These are phyloP conservation scores for Neelides sp. DNA, from an alignment of 1,140 invertebrate genomes.

Conservation along the genomic window DNA sequence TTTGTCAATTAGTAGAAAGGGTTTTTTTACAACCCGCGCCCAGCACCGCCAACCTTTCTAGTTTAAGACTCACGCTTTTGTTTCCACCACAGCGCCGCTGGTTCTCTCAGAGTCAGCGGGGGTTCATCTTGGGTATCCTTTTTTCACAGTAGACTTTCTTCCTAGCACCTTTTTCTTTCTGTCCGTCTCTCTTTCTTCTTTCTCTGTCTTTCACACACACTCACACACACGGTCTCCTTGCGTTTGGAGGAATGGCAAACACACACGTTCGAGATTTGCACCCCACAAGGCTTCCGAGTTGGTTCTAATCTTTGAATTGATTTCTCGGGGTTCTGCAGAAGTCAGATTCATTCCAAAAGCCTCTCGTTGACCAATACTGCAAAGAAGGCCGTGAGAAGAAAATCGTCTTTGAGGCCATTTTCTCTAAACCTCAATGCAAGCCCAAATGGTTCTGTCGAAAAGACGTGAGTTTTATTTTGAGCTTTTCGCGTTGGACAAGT, in stretches of 20 bases:
- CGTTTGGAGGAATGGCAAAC: too few relatives aligned
- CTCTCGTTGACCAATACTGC: slow-evolving; percentile 80
- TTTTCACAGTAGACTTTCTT: too few relatives aligned
- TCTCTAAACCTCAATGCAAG: slow-evolving; percentile 79
- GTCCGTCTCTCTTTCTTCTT: slow-evolving; percentile 9
- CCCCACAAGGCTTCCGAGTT: too few relatives aligned
- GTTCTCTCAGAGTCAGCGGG: too few relatives aligned
- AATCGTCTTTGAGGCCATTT: slow-evolving; percentile 74
- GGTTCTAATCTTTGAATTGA: slow-evolving; percentile 5
- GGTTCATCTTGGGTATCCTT: too few relatives aligned
- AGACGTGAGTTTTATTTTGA: slow-evolving; percentile 60
- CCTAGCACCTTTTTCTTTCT: slow-evolving; percentile 10
- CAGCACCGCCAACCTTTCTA: background rate
- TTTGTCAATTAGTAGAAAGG: slow-evolving; percentile 56
- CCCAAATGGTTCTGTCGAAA: slow-evolving; percentile 85
- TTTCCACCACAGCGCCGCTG: too few relatives aligned
- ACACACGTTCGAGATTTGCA: too few relatives aligned
- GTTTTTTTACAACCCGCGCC: slow-evolving; percentile 35
- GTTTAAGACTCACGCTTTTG: too few relatives aligned
- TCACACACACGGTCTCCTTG: background rate
- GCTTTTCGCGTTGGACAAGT: background rate
- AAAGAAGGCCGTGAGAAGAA: slow-evolving; percentile 97
- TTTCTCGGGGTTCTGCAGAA: slow-evolving; percentile 50
- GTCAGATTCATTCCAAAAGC: slow-evolving; percentile 86
- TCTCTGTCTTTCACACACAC: slow-evolving; percentile 7